phyloP scores from a whole-genome alignment of 2,888 invertebrate genomes.

The Acronicta leporina region DNA sequence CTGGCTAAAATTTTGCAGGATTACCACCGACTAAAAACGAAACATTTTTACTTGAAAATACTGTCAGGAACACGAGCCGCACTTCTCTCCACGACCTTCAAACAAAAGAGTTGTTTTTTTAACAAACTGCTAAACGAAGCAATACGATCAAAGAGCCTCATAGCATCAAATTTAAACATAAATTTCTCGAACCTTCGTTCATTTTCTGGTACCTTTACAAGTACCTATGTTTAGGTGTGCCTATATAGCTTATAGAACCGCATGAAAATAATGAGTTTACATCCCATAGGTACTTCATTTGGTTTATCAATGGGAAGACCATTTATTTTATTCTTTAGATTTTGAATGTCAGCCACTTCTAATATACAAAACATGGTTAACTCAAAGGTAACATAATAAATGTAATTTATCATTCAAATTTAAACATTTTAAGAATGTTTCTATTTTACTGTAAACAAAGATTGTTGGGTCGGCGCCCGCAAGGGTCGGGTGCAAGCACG shows the following conservation, averaged over 20 bases:
- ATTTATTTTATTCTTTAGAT: slow-evolving; percentile 21
- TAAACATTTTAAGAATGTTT: slow-evolving; percentile 79
- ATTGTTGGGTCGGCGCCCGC: slow-evolving; percentile 71
- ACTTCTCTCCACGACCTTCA: neutral
- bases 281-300: slow-evolving; percentile 50
- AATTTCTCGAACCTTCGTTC: slow-evolving; percentile 49
- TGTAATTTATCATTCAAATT: slow-evolving; percentile 55
- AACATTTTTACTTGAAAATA: too few species aligned
- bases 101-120: neutral
- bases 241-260: slow-evolving; percentile 58
- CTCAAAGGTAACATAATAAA: slow-evolving; percentile 26
- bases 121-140: slow-evolving; percentile 26
- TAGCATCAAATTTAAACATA: slow-evolving; percentile 48
- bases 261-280: slow-evolving; percentile 56
- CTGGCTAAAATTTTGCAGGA: too few species aligned
- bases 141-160: slow-evolving; percentile 43
- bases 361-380: slow-evolving; percentile 23
- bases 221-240: too few species aligned
- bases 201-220: slow-evolving; percentile 43
- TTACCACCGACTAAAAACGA: too few species aligned
- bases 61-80: too few species aligned
- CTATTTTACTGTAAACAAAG: slow-evolving; percentile 78
- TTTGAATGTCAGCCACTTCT: too few species aligned
- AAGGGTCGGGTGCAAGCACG: slow-evolving; percentile 85
- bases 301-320: slow-evolving; percentile 49